Evolutionary conservation across 2,888 invertebrate species (phyloP).

Genomic region (Acleris laterana): DNA sequence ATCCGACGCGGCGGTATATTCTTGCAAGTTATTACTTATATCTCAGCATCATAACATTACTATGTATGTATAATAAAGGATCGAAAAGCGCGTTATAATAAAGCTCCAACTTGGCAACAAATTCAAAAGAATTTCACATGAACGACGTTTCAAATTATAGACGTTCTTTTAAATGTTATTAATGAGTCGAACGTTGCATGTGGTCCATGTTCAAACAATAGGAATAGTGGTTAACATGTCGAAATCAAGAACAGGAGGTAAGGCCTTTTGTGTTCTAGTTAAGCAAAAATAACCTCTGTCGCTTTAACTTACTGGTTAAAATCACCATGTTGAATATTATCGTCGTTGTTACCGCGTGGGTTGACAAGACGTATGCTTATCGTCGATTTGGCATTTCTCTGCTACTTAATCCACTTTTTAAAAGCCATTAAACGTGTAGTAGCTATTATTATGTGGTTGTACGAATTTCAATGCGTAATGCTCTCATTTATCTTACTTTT

Average conservation of each 20-base stretch:
- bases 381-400: slow-evolving; percentile 78
- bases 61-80: slow-evolving; percentile 5
- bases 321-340: slow-evolving; percentile 39
- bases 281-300: slow-evolving; percentile 44
- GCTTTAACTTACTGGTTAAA: slow-evolving; percentile 49
- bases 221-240: slow-evolving; percentile 46
- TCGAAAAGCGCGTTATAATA: slow-evolving; percentile 18
- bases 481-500: slow-evolving; percentile 6
- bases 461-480: slow-evolving; percentile 46
- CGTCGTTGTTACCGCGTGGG: slow-evolving; percentile 62
- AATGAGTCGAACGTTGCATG: slow-evolving; percentile 34
- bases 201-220: slow-evolving; percentile 46
- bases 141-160: slow-evolving; percentile 28
- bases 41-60: slow-evolving; percentile 17
- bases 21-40: slow-evolving; percentile 23
- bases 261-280: slow-evolving; percentile 31
- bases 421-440: slow-evolving; percentile 78
- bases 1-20: slow-evolving; percentile 49
- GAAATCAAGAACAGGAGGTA: slow-evolving; percentile 45
- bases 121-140: slow-evolving; percentile 22
- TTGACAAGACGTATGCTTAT: slow-evolving; percentile 79
- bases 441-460: slow-evolving; percentile 64
- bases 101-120: slow-evolving; percentile 15
- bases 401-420: slow-evolving; percentile 81
- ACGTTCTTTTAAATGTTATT: slow-evolving; percentile 36